phyloP scores from a whole-genome alignment of 1,140 invertebrate species.

The Portunus trituberculatus region DNA sequence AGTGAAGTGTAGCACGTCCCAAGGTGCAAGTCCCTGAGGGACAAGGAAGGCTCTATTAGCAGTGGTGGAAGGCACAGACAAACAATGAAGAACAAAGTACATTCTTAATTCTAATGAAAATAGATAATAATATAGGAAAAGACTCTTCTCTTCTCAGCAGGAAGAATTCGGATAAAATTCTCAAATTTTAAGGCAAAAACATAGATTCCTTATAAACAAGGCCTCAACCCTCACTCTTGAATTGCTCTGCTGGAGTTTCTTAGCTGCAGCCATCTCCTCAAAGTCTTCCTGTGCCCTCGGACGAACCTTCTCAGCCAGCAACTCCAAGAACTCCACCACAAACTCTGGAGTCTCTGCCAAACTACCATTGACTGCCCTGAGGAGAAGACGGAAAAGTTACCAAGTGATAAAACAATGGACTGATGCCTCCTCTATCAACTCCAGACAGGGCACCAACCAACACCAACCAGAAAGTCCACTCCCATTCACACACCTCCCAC shows the following conservation, averaged over 20 bases:
- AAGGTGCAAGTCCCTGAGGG: constrained; percentile 84
- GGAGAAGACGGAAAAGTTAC: neutral
- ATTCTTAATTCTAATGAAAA: too few species aligned
- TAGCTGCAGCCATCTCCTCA: constrained; percentile 88
- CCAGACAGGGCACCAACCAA: too few species aligned
- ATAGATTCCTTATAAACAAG: too few species aligned
- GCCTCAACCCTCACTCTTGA: constrained; percentile 52
- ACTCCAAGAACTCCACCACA: constrained; percentile 90
- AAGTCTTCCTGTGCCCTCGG: constrained; percentile 87
- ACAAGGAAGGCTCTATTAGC: neutral
- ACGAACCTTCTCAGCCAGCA: constrained; percentile 86
- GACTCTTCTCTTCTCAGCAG: too few species aligned
- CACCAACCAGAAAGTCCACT: too few species aligned
- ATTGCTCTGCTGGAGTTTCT: constrained; percentile 80
- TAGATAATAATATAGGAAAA: too few species aligned
- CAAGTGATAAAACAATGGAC: neutral
- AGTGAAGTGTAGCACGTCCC: constrained; percentile 93
- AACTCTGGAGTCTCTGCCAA: constrained; percentile 90
- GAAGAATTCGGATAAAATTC: too few species aligned
- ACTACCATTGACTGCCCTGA: constrained; percentile 91
- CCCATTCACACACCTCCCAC: too few species aligned
- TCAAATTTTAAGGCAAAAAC: too few species aligned
- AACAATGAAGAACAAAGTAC: too few species aligned
- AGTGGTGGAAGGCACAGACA: neutral
- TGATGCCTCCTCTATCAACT: too few species aligned